A percentile compares a stretch with the other conserved stretches of the same genome.
Conservation (phyloP, 1,140 invertebrate species). For the Drosophila pseudoananassae region DNA sequence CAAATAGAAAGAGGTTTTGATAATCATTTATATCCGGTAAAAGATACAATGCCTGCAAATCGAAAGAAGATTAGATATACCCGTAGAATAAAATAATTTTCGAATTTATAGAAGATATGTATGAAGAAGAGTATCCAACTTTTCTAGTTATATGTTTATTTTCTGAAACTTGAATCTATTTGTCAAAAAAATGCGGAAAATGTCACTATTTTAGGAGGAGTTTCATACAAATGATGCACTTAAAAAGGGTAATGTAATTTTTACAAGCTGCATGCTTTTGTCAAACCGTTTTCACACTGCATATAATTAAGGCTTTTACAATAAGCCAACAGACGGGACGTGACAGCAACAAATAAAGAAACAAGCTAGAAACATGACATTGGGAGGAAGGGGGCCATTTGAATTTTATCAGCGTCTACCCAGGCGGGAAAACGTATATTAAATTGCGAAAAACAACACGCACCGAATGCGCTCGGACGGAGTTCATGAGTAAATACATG, state of each 20-base stretch:
- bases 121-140: too few relatives aligned
- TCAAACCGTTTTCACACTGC: conserved; percentile 35
- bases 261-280: conserved; percentile 9
- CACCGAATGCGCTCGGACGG: conserved; percentile 44
- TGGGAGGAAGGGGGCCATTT: conserved; percentile 36
- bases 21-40: too few relatives aligned
- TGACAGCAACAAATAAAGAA: conserved; percentile 56
- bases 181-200: not conserved
- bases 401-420: conserved; percentile 66
- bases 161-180: too few relatives aligned
- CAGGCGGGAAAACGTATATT: conserved; percentile 26
- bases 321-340: conserved; percentile 40
- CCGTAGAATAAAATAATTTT: too few relatives aligned
- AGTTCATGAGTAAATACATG: conserved; percentile 56
- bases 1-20: too few relatives aligned
- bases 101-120: too few relatives aligned
- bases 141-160: too few relatives aligned
- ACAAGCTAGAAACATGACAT: conserved; percentile 19
- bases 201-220: conserved; percentile 4
- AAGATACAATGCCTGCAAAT: too few relatives aligned
- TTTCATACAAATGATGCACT: conserved; percentile 46
- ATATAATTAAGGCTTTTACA: conserved; percentile 42
- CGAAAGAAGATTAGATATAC: too few relatives aligned
- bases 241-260: conserved; percentile 25
- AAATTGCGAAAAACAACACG: conserved; percentile 59